Conservation (phyloP, 2,113 vertebrate genomes). For the Seriola quinqueradiata region DNA sequence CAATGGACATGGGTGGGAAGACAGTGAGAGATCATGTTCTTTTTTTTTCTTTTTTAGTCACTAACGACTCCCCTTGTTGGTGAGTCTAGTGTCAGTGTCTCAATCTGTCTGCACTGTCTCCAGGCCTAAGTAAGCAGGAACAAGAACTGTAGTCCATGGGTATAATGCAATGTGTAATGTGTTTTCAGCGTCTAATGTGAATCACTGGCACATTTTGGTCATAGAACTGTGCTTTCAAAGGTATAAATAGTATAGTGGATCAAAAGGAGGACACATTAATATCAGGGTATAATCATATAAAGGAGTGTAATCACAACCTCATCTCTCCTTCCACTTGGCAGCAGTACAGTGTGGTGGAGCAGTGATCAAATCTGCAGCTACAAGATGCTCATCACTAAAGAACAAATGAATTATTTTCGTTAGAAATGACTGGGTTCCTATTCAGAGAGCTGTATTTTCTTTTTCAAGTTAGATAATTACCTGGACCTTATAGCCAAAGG, state of each 20-base stretch:
- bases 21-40: background rate
- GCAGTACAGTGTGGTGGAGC: background rate
- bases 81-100: background rate
- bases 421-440: background rate
- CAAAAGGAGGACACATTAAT: background rate
- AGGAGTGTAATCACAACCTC: background rate
- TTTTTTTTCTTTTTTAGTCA: background rate
- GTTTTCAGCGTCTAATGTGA: background rate
- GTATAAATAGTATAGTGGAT: background rate
- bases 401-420: background rate
- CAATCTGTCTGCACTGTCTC: too few relatives aligned
- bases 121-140: too few relatives aligned
- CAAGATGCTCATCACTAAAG: conserved; percentile 5
- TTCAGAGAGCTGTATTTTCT: background rate
- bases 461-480: background rate
- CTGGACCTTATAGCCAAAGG: background rate
- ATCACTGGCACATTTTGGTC: background rate
- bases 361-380: conserved; percentile 4
- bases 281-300: background rate
- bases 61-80: background rate
- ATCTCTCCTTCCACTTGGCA: background rate
- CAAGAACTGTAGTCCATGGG: too few relatives aligned
- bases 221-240: background rate
- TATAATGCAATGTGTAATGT: background rate
- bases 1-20: conserved; percentile 13